Conservation (phyloP, 2,888 invertebrate genomes). For the Atrina japonica region DNA sequence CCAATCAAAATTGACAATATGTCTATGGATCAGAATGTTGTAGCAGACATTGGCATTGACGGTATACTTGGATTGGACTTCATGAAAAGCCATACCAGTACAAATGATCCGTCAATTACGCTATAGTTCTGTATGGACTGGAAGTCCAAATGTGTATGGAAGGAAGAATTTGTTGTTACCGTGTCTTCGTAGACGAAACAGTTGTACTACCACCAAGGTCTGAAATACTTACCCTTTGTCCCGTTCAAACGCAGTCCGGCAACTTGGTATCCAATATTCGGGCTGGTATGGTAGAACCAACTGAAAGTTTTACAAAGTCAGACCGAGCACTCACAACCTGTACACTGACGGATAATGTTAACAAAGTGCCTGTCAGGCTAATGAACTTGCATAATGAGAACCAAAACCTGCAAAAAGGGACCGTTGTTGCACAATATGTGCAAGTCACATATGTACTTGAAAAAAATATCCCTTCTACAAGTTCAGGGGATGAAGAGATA, state of each 20-base stretch:
- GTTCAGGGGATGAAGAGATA: neutral
- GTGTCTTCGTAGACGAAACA: conserved; percentile 1
- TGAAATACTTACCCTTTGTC: conserved; percentile 11
- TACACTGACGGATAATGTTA: neutral
- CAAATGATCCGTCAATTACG: neutral
- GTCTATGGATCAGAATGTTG: neutral
- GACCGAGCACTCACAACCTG: too few species aligned
- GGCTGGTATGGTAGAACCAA: neutral
- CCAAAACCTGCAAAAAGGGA: neutral
- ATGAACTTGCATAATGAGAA: too few species aligned
- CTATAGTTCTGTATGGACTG: neutral
- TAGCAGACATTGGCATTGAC: too few species aligned
- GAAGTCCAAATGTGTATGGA: neutral
- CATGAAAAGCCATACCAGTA: neutral
- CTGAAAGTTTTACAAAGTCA: too few species aligned
- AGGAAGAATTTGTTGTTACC: neutral
- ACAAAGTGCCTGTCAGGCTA: conserved; percentile 10
- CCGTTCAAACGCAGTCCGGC: too few species aligned
- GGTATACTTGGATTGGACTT: too few species aligned
- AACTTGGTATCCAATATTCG: too few species aligned
- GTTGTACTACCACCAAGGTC: conserved; percentile 10
- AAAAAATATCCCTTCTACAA: neutral
- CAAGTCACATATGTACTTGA: neutral
- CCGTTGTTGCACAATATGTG: neutral
- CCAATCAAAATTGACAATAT: neutral